Percentiles rank a stretch among this genome's conserved stretches.
Evolutionary conservation across 2,888 invertebrate genomes (phyloP).

Genomic region (Adelphocoris suturalis): DNA sequence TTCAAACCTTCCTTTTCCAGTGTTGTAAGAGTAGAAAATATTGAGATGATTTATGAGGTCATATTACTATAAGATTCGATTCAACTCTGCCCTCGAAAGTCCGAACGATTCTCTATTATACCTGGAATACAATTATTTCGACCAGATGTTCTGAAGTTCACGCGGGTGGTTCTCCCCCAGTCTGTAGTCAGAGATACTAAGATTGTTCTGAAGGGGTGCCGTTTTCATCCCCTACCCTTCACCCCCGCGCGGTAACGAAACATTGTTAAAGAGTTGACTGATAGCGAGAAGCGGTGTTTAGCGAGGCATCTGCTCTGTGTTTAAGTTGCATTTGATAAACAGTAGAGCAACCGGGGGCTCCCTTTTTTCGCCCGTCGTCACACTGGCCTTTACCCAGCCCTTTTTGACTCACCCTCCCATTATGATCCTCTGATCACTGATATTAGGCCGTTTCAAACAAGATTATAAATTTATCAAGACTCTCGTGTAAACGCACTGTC

Average conservation of each 20-base stretch:
- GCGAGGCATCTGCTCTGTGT: conserved; percentile 68
- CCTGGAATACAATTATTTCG: background rate
- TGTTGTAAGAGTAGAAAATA: no score
- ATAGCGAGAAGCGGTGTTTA: conserved; percentile 57
- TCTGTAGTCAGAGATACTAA: background rate
- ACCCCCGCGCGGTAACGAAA: conserved; percentile 4
- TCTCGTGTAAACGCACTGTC: conserved; percentile 49
- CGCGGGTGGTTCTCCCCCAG: background rate
- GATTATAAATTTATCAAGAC: conserved; percentile 60
- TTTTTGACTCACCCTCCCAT: conserved; percentile 50
- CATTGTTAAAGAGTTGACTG: conserved; percentile 31
- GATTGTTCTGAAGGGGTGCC: conserved; percentile 2
- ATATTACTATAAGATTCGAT: no score
- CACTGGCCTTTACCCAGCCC: background rate
- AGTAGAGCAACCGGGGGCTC: conserved; percentile 7
- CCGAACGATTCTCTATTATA: no score
- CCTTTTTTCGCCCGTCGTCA: conserved; percentile 19
- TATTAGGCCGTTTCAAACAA: conserved; percentile 52
- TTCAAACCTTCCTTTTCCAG: no score
- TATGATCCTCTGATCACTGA: conserved; percentile 50
- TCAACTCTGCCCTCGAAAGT: no score
- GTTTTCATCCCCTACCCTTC: background rate
- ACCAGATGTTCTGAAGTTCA: background rate
- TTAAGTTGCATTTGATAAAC: conserved; percentile 69
- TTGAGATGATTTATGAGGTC: no score